Base-by-base conservation (phyloP, 2,888 invertebrate genomes). In the Hololepta plana region DNA sequence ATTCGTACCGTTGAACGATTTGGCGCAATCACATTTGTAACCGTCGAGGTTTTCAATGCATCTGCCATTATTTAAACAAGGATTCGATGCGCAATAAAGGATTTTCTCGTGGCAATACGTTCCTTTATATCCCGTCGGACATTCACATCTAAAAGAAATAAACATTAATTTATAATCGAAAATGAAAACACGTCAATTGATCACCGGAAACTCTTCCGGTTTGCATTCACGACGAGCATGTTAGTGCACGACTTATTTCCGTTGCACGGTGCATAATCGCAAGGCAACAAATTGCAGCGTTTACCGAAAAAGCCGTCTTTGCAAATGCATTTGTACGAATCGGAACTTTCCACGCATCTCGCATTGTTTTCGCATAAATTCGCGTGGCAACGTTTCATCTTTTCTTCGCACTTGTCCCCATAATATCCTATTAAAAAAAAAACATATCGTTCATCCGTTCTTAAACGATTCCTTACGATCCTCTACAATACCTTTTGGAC, bases 251-350 rank as follows among this genome's bases (percentile, higher is more conserved):
- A 46, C 2, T 50, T 42, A 35, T 56, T 53, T 8, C 34, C 34
- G 20, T 46, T 46, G 37, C 72, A 72, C 0, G 67, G 67, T 24
- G 54, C 43, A 39, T 59, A 62, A 35, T 60, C 60, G 40, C 74
- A 74, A 4, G 73, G 62, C 20, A 60, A 38, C 13, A 61, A 43
- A 39, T 60, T 58, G 37, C 67, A 67, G 27, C 62, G 51, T 28
- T 51, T 52, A 3, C 68, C 69, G 12, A 63, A 47, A 38, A 51
- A 59, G 14, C 66, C 66, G 3, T 51, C 45, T 12, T 41, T 42
- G 37, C 67, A 67, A 12, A 51, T 34, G 35, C 67, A 67, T 20
- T 46, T 43, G 47, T 57, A 66, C 2, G 55, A 55, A 26, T 46
- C 44, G 9, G 37, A 30, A 12, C 45, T 38, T 36, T 57, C 55